phyloP scores from a whole-genome alignment of 2,113 vertebrate genomes.

The Cyphomyrus discorhynchus region DNA sequence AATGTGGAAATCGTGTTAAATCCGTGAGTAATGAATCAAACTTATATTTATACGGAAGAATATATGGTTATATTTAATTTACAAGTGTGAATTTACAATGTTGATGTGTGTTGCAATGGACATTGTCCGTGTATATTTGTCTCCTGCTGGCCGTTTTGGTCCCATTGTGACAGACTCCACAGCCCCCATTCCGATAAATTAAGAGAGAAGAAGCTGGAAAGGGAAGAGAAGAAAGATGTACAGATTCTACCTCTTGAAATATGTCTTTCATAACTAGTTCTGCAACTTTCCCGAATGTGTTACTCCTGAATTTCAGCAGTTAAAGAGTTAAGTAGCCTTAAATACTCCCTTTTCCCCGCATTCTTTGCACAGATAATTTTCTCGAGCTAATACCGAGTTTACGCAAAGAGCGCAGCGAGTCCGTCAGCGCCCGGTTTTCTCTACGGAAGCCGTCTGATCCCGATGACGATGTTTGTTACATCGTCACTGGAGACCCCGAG shows the following conservation, averaged over 20 bases:
- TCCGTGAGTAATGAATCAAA: not conserved
- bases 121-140: not conserved
- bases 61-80: not conserved
- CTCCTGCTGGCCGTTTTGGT: not conserved
- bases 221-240: not conserved
- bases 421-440: conserved; percentile 50
- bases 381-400: conserved; percentile 47
- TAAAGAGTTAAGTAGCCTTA: not conserved
- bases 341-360: not conserved
- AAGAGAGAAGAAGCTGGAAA: not conserved
- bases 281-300: not conserved
- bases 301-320: not conserved
- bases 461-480: conserved; percentile 59
- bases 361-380: conserved; percentile 46
- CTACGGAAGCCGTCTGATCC: conserved; percentile 56
- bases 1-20: not conserved
- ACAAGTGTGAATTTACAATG: not conserved
- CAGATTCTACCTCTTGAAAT: not conserved
- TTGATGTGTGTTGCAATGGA: not conserved
- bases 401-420: conserved; percentile 26
- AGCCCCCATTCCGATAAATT: not conserved
- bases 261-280: not conserved
- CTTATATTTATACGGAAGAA: not conserved
- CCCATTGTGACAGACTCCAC: not conserved
- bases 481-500: conserved; percentile 47